A percentile compares a stretch with the other conserved stretches of the same genome.
These are phyloP conservation scores for Gisinianus flammeolus DNA, from an alignment of 2,888 invertebrate species.

Conservation along the genomic window DNA sequence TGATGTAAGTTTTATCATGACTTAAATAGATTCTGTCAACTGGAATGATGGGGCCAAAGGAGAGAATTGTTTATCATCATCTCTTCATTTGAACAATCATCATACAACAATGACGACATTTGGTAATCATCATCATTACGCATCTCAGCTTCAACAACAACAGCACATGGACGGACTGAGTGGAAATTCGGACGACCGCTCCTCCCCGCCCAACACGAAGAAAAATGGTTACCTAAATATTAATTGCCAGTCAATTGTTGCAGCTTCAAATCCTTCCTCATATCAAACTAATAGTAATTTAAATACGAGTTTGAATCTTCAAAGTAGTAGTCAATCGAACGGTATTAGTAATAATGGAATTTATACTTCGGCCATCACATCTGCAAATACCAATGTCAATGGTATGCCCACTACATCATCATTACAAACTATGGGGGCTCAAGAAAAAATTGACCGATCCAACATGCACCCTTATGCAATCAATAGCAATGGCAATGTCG, in stretches of 20 bases:
- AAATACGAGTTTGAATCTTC: slow-evolving; percentile 49
- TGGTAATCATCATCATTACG: slow-evolving; percentile 50
- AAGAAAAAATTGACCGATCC: slow-evolving; percentile 51
- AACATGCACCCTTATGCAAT: neutral
- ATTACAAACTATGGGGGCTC: slow-evolving; percentile 33
- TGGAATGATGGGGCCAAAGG: slow-evolving; percentile 58
- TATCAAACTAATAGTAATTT: slow-evolving; percentile 52
- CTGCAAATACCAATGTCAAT: slow-evolving; percentile 38
- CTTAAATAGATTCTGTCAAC: slow-evolving; percentile 52
- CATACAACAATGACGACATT: slow-evolving; percentile 54
- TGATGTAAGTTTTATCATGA: neutral
- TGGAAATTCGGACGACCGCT: slow-evolving; percentile 41
- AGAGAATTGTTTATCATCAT: slow-evolving; percentile 53
- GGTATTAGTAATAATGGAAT: slow-evolving; percentile 35
- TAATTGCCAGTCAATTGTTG: slow-evolving; percentile 47
- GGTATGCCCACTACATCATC: slow-evolving; percentile 39
- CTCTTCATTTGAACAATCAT: slow-evolving; percentile 56
- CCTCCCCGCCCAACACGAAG: slow-evolving; percentile 47
- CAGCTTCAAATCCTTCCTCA: slow-evolving; percentile 50
- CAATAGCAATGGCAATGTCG: neutral
- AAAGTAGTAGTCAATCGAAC: slow-evolving; percentile 23
- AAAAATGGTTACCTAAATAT: slow-evolving; percentile 56
- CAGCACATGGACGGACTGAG: slow-evolving; percentile 38
- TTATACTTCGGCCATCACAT: slow-evolving; percentile 46
- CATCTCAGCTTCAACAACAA: slow-evolving; percentile 23